These are phyloP conservation scores for Lycodopsis pacificus DNA, from an alignment of 2,797 vertebrate genomes.

Conservation along the genomic window DNA sequence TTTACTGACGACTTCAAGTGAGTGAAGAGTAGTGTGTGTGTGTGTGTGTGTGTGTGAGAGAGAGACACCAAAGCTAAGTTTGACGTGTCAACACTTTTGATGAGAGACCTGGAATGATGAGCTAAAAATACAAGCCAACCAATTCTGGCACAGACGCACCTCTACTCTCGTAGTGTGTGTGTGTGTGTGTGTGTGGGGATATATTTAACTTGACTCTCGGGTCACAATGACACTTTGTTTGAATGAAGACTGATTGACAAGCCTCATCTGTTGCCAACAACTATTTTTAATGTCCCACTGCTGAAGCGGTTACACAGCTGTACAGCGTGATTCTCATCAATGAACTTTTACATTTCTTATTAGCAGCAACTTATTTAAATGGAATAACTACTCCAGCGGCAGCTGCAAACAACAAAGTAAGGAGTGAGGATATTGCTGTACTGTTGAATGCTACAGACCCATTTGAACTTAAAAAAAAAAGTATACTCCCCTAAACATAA, in stretches of 20 bases:
- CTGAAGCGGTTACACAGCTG: slow-evolving; percentile 24
- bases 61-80: slow-evolving; percentile 37
- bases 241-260: slow-evolving; percentile 56
- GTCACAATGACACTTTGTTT: slow-evolving; percentile 61
- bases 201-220: slow-evolving; percentile 63
- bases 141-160: slow-evolving; percentile 52
- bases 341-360: slow-evolving; percentile 10
- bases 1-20: slow-evolving; percentile 34
- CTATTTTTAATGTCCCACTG: slow-evolving; percentile 67
- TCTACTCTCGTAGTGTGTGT: slow-evolving; percentile 27
- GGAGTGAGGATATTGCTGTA: not conserved
- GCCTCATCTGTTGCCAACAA: slow-evolving; percentile 61
- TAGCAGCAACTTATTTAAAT: slow-evolving; percentile 11
- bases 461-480: slow-evolving; percentile 14
- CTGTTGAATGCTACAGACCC: slow-evolving; percentile 4
- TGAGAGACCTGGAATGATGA: slow-evolving; percentile 52
- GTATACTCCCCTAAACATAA: slow-evolving; percentile 2
- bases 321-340: not conserved
- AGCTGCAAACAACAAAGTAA: not conserved
- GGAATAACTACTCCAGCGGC: not conserved
- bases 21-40: slow-evolving; percentile 21
- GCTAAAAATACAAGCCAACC: slow-evolving; percentile 71
- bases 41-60: not conserved
- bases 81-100: slow-evolving; percentile 52
- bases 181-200: slow-evolving; percentile 15